Percentiles rank a stretch among this genome's conserved stretches.
phyloP scores from a whole-genome alignment of 1,140 invertebrate species.

The Trichoplusia ni region DNA sequence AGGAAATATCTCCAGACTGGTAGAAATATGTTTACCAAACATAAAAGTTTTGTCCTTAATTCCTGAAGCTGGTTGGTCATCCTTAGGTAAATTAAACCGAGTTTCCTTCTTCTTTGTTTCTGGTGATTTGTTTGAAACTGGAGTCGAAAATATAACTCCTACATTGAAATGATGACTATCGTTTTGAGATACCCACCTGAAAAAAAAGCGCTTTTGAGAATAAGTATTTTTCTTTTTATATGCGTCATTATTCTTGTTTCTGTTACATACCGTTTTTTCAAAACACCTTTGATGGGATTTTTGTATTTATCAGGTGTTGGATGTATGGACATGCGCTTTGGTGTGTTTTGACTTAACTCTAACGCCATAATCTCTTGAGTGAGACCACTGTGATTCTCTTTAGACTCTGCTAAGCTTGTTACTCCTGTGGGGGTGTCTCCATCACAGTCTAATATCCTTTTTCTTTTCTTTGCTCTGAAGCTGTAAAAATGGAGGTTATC shows the following conservation, averaged over 20 bases:
- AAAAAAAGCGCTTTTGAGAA: too few species aligned
- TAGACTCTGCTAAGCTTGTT: constrained; percentile 62
- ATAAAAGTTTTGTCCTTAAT: constrained; percentile 59
- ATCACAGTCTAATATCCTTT: constrained; percentile 79
- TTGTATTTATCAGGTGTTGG: constrained; percentile 79
- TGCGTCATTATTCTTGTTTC: too few species aligned
- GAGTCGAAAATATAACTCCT: constrained; percentile 89
- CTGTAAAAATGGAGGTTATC: constrained; percentile 50
- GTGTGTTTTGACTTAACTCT: constrained; percentile 80
- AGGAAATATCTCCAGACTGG: constrained; percentile 75
- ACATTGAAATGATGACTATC: constrained; percentile 78
- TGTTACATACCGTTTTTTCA: constrained; percentile 78
- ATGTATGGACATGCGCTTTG: constrained; percentile 81
- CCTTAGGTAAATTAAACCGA: constrained; percentile 83
- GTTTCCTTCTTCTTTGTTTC: constrained; percentile 83
- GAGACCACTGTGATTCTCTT: constrained; percentile 83
- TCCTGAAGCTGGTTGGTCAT: constrained; percentile 74
- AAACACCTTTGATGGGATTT: constrained; percentile 82
- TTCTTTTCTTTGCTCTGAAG: constrained; percentile 82
- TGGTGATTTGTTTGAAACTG: constrained; percentile 83
- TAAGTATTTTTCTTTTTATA: too few species aligned
- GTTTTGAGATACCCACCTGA: constrained; percentile 79
- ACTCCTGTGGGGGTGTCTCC: constrained; percentile 73
- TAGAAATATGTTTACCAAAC: constrained; percentile 73
- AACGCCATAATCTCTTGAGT: constrained; percentile 86